Evolutionary conservation across 2,888 invertebrate species (phyloP).

Genomic region (Hydrotaea cyrtoneurina): DNA sequence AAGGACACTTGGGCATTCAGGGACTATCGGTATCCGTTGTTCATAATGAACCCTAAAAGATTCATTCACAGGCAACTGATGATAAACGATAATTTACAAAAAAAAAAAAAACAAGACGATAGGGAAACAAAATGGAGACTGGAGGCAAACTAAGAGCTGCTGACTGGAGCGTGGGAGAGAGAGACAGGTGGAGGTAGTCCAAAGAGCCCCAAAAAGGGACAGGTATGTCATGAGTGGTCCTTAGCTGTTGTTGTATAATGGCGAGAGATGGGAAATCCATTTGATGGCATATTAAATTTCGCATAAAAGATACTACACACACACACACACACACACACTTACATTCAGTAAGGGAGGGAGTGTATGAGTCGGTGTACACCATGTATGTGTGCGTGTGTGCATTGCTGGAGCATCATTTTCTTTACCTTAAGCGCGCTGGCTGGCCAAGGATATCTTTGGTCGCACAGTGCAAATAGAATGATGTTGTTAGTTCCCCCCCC

Average conservation of each 20-base stretch:
- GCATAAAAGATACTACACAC: conserved; percentile 12
- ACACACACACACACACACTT: too few relatives aligned
- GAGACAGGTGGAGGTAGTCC: too few relatives aligned
- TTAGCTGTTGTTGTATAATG: background rate
- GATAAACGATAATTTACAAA: background rate
- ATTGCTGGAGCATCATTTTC: conserved; percentile 14
- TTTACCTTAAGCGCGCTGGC: background rate
- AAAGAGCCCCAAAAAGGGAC: background rate
- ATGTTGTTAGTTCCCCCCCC: background rate
- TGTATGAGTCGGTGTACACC: too few relatives aligned
- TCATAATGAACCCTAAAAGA: background rate
- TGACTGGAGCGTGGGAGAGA: background rate
- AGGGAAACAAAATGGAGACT: background rate
- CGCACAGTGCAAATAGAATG: background rate
- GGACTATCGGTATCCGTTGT: background rate
- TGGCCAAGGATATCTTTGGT: conserved; percentile 16
- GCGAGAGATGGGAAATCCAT: conserved; percentile 13
- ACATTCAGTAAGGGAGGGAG: background rate
- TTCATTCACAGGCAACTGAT: background rate
- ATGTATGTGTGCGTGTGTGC: too few relatives aligned
- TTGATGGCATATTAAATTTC: conserved; percentile 41
- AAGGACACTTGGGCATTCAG: background rate
- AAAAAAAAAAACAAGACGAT: background rate
- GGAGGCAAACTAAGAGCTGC: background rate
- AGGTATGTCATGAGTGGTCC: background rate